A percentile compares a stretch with the other conserved stretches of the same genome.
These are phyloP conservation scores for Cyphomyrmex costatus DNA, from an alignment of 1,140 invertebrate species.

Conservation along the genomic window DNA sequence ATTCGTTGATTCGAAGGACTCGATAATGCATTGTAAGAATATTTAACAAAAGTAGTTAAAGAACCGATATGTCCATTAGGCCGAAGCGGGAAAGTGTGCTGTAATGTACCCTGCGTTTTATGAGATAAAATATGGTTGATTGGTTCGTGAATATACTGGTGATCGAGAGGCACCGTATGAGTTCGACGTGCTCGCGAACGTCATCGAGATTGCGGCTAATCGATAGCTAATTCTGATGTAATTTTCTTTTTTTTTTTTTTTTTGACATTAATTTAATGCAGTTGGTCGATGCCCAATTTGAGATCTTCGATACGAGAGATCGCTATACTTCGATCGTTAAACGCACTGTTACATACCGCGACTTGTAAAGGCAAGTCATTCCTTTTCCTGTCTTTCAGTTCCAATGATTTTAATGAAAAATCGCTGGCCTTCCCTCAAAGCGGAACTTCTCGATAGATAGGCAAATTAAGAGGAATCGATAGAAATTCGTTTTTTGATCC, in stretches of 20 bases:
- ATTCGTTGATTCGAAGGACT: not conserved
- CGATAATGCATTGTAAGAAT: not conserved
- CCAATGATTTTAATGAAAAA: constrained; percentile 33
- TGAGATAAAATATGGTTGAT: constrained; percentile 63
- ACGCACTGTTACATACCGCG: constrained; percentile 54
- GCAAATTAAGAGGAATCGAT: not conserved
- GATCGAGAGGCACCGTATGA: constrained; percentile 69
- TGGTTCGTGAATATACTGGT: constrained; percentile 55
- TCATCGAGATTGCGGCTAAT: constrained; percentile 37
- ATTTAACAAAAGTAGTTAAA: not conserved
- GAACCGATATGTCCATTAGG: constrained; percentile 10
- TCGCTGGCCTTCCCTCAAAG: constrained; percentile 13
- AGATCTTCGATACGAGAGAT: constrained; percentile 31
- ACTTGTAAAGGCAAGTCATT: constrained; percentile 50
- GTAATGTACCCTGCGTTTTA: constrained; percentile 37
- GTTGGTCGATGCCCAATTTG: constrained; percentile 59
- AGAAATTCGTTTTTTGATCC: not conserved
- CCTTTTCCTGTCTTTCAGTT: constrained; percentile 3
- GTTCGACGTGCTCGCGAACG: constrained; percentile 57
- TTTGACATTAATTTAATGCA: constrained; percentile 58
- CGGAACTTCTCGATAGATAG: not conserved
- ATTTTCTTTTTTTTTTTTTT: not conserved
- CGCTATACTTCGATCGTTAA: constrained; percentile 41
- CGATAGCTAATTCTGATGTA: constrained; percentile 30
- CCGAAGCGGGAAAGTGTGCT: constrained; percentile 43